Base-by-base conservation (phyloP, 2,888 invertebrate species). In the Geotrupes spiniger region DNA sequence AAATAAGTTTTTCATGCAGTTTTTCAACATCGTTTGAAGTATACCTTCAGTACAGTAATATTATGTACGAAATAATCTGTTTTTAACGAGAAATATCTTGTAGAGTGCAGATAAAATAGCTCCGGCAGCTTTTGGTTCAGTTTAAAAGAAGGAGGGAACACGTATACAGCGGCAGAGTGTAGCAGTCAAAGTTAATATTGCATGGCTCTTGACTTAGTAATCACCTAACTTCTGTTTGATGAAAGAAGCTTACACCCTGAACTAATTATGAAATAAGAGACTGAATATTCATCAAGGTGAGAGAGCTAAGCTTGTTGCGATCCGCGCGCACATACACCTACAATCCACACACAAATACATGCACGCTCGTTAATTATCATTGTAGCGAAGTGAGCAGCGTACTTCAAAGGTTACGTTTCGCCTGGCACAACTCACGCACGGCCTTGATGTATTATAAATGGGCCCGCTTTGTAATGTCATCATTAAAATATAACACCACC, bases 401-500 rank as follows among this genome's bases (percentile, higher is more conserved):
- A 61, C 61, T 57, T 62, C 61, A 62, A 63, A 61, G 57, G 54
- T 57, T 45, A 42, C 54, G 6, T 3, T 21, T 15, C 14, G 33
- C 11, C 8, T 15, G 33, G 12, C 14, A 33, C 9, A 14, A 33
- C 11, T 33, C 33, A 33, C 33, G 55, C 56, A 52, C 59, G 55
- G 55, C 51, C 52, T 47, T 56, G 65, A 65, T 65, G 64, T 64
- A 64, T 64, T 64, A 65, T 64, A 63, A 62, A 64, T 65, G 64
- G 21, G 61, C 59, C 58, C 56, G 61, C 63, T 64, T 65, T 64
- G 62, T 64, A 63, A 63, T 62, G 60, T 61, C 60, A 62, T 64
- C 64, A 63, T 65, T 63, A 65, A 62, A 61, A 59, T 58, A 58
- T 56, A 56, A 53, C 61, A 61, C 56, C 49, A 49, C 54, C 57